Conservation (phyloP, 1,140 invertebrate species). For the Heliothis virescens region DNA sequence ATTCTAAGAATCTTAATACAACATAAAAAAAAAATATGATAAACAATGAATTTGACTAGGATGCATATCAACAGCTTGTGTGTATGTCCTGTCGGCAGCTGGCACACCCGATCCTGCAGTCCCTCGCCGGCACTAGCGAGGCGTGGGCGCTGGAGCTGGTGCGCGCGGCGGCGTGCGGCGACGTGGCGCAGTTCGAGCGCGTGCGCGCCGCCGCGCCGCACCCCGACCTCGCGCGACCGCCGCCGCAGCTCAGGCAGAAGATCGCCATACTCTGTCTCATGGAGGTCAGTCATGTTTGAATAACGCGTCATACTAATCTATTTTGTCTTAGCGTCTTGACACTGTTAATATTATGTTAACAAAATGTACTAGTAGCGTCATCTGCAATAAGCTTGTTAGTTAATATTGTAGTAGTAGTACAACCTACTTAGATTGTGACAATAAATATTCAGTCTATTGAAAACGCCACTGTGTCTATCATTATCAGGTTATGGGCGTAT, state of each 20-base stretch:
- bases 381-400: no score
- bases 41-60: no score
- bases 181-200: conserved; percentile 94
- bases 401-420: no score
- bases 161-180: conserved; percentile 96
- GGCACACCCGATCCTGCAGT: conserved; percentile 97
- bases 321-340: no score
- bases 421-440: no score
- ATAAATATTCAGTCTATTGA: no score
- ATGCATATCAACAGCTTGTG: no score
- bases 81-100: conserved; percentile 85
- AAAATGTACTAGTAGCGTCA: no score
- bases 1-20: no score
- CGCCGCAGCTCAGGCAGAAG: conserved; percentile 95
- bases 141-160: conserved; percentile 97
- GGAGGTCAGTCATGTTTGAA: conserved; percentile 89
- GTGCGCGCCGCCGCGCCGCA: conserved; percentile 94
- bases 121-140: conserved; percentile 93
- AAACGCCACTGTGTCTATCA: no score
- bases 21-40: no score
- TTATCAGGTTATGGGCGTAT: not conserved
- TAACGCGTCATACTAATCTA: not conserved
- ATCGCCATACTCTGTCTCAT: conserved; percentile 98
- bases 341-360: no score
- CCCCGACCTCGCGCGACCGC: conserved; percentile 94